Evolutionary conservation across 2,797 vertebrate species (phyloP).

Genomic region (Fundulus diaphanus): DNA sequence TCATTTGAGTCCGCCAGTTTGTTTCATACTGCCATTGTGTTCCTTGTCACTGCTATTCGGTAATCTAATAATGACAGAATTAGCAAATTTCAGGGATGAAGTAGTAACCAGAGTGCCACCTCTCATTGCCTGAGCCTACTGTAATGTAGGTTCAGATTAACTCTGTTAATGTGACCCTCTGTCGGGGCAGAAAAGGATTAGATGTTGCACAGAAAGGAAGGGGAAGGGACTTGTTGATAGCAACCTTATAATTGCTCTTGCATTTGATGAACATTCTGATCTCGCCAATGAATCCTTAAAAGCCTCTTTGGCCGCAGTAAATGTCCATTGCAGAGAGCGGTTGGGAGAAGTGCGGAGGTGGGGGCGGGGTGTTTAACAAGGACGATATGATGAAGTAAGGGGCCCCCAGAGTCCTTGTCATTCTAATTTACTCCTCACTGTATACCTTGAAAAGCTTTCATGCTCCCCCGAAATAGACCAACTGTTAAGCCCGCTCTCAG

Average conservation of each 20-base stretch:
- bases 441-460: conserved; percentile 63
- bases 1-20: conserved; percentile 23
- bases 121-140: neutral
- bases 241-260: conserved; percentile 48
- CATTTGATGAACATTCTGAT: conserved; percentile 38
- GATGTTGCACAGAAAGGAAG: conserved; percentile 13
- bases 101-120: neutral
- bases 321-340: conserved; percentile 44
- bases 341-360: conserved; percentile 17
- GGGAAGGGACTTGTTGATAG: conserved; percentile 22
- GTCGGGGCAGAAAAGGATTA: conserved; percentile 37
- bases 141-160: conserved; percentile 29
- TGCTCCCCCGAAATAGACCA: conserved; percentile 53
- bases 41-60: conserved; percentile 37
- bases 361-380: conserved; percentile 10
- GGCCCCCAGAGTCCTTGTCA: conserved; percentile 69
- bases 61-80: conserved; percentile 30
- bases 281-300: conserved; percentile 53
- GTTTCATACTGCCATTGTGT: conserved; percentile 22
- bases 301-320: conserved; percentile 53
- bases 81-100: neutral
- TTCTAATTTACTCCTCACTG: conserved; percentile 68
- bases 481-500: conserved; percentile 14
- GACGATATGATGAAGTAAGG: conserved; percentile 36
- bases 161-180: conserved; percentile 50